Percentiles rank a stretch among this genome's conserved stretches.
phyloP scores from a whole-genome alignment of 2,113 vertebrate species.

The Malaclemys terrapin region DNA sequence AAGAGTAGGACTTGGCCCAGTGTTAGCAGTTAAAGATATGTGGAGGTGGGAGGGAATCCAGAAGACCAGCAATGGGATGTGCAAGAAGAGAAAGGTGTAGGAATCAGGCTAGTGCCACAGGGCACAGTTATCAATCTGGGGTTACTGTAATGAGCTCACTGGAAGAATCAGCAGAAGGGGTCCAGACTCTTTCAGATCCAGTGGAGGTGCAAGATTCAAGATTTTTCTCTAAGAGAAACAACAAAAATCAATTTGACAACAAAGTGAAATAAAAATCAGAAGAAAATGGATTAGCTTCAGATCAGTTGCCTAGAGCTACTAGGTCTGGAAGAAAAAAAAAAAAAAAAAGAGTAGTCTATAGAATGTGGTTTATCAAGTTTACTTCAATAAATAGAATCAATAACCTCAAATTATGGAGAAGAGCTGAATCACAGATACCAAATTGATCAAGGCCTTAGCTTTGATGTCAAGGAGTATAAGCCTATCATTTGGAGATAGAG shows the following conservation, averaged over 20 bases:
- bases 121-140: background rate
- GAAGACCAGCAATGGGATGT: background rate
- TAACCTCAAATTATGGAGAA: conserved; percentile 60
- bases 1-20: background rate
- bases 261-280: conserved; percentile 64
- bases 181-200: background rate
- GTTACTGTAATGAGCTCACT: conserved; percentile 9
- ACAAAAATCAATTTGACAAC: conserved; percentile 53
- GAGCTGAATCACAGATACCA: conserved; percentile 63
- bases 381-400: conserved; percentile 70
- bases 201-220: conserved; percentile 39
- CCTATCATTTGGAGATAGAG: conserved; percentile 49
- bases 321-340: conserved; percentile 37
- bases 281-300: conserved; percentile 66
- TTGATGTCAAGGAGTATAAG: conserved; percentile 36
- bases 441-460: conserved; percentile 52
- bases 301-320: conserved; percentile 39
- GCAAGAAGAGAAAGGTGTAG: background rate
- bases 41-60: background rate
- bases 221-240: background rate
- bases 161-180: conserved; percentile 33
- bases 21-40: background rate
- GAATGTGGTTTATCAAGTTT: conserved; percentile 52
- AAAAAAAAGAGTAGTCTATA: conserved; percentile 1
- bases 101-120: background rate